These are phyloP conservation scores for Eulithis prunata DNA, from an alignment of 2,888 invertebrate species.

Conservation along the genomic window DNA sequence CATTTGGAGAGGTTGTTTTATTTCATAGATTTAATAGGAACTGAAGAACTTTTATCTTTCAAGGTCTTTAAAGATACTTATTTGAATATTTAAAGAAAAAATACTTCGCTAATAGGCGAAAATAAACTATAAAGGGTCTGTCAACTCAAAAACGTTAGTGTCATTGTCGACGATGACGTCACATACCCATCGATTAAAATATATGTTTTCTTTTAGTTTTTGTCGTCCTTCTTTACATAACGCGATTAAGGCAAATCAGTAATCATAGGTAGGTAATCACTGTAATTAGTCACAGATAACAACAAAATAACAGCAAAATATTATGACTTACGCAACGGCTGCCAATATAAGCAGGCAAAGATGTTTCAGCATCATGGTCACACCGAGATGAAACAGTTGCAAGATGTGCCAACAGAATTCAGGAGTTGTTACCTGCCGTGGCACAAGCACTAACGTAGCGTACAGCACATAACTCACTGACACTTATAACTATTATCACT, in stretches of 20 bases:
- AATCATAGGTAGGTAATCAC: background rate
- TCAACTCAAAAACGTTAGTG: too few species aligned
- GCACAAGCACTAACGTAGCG: conserved; percentile 69
- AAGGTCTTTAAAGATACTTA: background rate
- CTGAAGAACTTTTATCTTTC: background rate
- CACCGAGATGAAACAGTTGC: conserved; percentile 54
- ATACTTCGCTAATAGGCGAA: background rate
- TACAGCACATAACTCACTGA: conserved; percentile 79
- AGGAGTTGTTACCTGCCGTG: conserved; percentile 66
- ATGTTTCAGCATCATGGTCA: conserved; percentile 67
- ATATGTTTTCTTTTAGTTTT: too few species aligned
- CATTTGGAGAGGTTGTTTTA: background rate
- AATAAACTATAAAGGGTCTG: too few species aligned
- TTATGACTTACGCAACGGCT: conserved; percentile 68
- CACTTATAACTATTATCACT: conserved; percentile 83
- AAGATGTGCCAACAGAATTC: conserved; percentile 59
- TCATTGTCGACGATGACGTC: too few species aligned
- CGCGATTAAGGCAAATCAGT: conserved; percentile 14
- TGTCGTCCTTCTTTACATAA: conserved; percentile 25
- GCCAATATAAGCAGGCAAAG: conserved; percentile 63
- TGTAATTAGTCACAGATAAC: conserved; percentile 8
- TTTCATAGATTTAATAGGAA: background rate
- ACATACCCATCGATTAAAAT: too few species aligned
- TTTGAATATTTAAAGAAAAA: background rate
- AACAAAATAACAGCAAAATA: conserved; percentile 24